Base-by-base conservation (phyloP, 1,140 invertebrate species). In the Drosophila orena region DNA sequence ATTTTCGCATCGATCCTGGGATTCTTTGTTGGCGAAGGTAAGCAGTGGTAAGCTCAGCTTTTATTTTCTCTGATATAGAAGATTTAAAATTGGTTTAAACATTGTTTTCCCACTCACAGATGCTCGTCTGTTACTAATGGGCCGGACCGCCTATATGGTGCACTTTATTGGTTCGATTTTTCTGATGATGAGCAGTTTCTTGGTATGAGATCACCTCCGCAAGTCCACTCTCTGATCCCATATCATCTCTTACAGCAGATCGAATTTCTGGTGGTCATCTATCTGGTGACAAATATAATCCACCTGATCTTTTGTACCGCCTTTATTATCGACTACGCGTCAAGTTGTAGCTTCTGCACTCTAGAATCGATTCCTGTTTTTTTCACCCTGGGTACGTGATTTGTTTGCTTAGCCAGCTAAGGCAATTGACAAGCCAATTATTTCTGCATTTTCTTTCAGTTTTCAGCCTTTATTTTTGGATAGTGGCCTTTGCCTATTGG, bases 11-110 rank as follows among this genome's bases (percentile, higher is more conserved):
- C 62, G 35, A 3, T 64, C n/a, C 24, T 71, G 11, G 78, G 78
- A 15, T 20, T 81, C 4, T 72, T 61, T 40, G 46, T 56, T 50
- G 78, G 57, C 37, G 40, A 57, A 61, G 68, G 78, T 81, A 57
- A 59, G 53, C 44, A 4, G n/a, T 43, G 56, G 42, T 57, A 22
- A 64, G 50, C 46, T 44, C 30, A 47, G 12, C 12, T 24, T 37
- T 22, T 0, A 4, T 8, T 14, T 20, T 1, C 4, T 12, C 14
- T 7, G 0, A 11, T 20, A 12, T 14, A n/a, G 1, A 22, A 20
- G 27, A 20, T 8, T 46, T 12, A 4, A 4, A 22, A 20, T 6
- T 24, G 8, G 14, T 2, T 2, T 0, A n/a, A 42, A 14, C 0
- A 1, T 1, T 2, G 7, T 30, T 11, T 22, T 20, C 3, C 1